phyloP scores from a whole-genome alignment of 2,113 vertebrate genomes.

The cattle (Bos taurus) region DNA sequence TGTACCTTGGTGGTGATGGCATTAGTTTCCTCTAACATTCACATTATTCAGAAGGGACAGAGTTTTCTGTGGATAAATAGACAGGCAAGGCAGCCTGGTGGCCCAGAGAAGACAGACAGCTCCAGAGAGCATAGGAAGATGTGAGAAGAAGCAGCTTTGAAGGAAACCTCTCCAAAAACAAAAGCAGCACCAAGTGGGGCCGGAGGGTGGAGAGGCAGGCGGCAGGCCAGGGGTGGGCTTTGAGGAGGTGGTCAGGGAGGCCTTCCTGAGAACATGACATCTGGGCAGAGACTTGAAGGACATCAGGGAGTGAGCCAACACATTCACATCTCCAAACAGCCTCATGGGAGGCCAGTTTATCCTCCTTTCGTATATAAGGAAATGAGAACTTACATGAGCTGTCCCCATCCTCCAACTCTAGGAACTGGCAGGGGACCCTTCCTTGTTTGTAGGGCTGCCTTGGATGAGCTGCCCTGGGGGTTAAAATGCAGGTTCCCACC shows the following conservation, averaged over 20 bases:
- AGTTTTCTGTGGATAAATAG: constrained; percentile 11
- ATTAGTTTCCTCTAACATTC: background rate
- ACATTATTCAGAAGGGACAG: background rate
- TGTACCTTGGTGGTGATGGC: background rate
- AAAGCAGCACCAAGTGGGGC: background rate
- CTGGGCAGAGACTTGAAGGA: background rate
- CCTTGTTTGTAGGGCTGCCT: background rate
- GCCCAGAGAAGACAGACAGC: background rate
- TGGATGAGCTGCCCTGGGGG: background rate
- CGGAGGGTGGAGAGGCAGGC: background rate
- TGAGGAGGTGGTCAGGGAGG: background rate
- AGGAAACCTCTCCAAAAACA: background rate
- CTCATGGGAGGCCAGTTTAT: background rate
- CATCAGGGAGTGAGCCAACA: background rate
- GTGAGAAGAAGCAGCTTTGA: background rate
- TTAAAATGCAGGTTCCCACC: background rate
- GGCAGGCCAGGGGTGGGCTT: background rate
- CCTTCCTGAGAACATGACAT: background rate
- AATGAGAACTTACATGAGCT: background rate
- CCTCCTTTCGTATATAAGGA: background rate
- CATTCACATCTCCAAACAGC: background rate
- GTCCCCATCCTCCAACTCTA: background rate
- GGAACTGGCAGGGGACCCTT: background rate
- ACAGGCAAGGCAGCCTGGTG: background rate
- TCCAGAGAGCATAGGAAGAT: background rate